Evolutionary conservation across 2,888 invertebrate species (phyloP), one percentile per base, ranked within the genome.

Genomic region (Dioctria linearis): DNA sequence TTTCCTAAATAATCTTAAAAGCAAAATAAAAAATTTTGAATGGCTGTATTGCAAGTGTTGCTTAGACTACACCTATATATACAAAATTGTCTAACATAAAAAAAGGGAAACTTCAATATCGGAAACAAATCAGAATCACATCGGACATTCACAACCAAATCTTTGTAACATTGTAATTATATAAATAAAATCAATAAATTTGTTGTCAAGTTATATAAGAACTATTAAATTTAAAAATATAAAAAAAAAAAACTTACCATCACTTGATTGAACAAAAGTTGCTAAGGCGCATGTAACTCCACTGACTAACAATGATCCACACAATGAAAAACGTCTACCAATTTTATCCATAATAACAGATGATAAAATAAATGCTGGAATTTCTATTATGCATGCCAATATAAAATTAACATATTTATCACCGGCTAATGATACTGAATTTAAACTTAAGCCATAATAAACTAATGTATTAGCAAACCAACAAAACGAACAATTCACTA

Each of bases 381-480:
- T 92, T 86, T 95, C 95, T 13, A 94, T 91, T 69, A 88, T 82
- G 2, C 87, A 86, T 6, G 88, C 86, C 43, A 85, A 86, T 39
- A 94, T 93, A 85, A 94, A 96, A 88, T 95, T 95, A 11, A 94
- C 87, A 86, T 95, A 95, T 84, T 92, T 92, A 86, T 95, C 93
- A 1, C 95, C 95, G 25, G 92, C 88, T 69, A 96, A 88, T 0
- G 93, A 91, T 3, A 95, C 94, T 0, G 95, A 93, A 88, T 94
- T 95, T 78, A 96, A 90, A 0, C 94, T 94, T 57, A 96, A 88
- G 0, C 96, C 96, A 85, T 95, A 95, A 87, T 95, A 96, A 37
- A 95, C 93, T 83, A 95, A 93, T 0, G 94, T 93, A 84, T 94
- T 93, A 0, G 95, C 93, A 13, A 95, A 92, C 95, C 95, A 95